Evolutionary conservation across 2,888 invertebrate genomes (phyloP).

Genomic region (Spilarctia lutea): DNA sequence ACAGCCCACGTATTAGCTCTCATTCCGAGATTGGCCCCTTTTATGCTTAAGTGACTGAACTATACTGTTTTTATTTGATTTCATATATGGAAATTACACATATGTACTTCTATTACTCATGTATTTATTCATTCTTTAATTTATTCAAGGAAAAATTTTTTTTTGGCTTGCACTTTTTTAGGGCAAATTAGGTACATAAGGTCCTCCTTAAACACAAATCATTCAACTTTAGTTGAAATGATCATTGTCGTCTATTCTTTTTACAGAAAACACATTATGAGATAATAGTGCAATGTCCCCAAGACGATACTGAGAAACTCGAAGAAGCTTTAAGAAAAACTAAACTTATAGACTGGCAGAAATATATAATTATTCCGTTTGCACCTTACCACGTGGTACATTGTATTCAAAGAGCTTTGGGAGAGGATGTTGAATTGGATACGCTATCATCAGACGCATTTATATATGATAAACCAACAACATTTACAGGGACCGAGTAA

Average conservation of each 20-base stretch:
- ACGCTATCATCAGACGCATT: neutral
- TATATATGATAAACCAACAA: neutral
- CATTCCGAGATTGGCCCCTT: no score
- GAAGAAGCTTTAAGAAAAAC: constrained; percentile 59
- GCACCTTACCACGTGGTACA: constrained; percentile 46
- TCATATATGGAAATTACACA: no score
- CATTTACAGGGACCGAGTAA: constrained; percentile 10
- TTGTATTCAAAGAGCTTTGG: constrained; percentile 2
- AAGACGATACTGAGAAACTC: constrained; percentile 53
- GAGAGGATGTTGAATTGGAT: neutral
- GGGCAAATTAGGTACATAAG: no score
- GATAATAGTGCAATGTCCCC: constrained; percentile 58
- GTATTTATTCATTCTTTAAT: no score
- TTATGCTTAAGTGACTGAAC: no score
- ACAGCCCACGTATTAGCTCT: no score
- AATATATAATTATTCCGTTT: constrained; percentile 48
- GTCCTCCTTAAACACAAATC: neutral
- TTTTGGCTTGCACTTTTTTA: no score
- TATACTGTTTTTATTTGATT: no score
- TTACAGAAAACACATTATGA: constrained; percentile 56
- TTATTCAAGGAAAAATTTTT: no score
- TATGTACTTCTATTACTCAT: no score
- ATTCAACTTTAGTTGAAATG: neutral
- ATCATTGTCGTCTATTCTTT: neutral
- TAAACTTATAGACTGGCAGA: constrained; percentile 58